Percentiles rank a stretch among this genome's conserved stretches.
Evolutionary conservation across 2,888 invertebrate species (phyloP).

Genomic region (Caenorhabditis sp.): DNA sequence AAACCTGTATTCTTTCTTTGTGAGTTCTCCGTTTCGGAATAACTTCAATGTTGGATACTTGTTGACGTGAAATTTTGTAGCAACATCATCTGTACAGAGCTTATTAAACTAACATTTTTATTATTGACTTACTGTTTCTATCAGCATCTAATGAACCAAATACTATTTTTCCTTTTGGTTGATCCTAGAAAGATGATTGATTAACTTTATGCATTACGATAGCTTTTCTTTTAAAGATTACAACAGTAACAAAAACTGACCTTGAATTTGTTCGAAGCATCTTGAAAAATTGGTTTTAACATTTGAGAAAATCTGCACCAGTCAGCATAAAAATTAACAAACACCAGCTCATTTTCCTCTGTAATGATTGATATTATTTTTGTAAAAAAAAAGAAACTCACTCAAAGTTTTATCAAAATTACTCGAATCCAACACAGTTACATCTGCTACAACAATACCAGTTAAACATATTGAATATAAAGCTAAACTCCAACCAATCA

Average conservation of each 20-base stretch:
- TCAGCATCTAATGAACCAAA: slow-evolving; percentile 98
- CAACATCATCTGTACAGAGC: slow-evolving; percentile 77
- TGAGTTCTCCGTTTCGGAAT: slow-evolving; percentile 75
- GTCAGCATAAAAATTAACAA: slow-evolving; percentile 98
- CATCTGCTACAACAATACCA: slow-evolving; percentile 22
- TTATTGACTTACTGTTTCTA: slow-evolving; percentile 78
- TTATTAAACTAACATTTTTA: not conserved
- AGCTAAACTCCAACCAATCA: slow-evolving; percentile 25
- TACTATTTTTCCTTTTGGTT: slow-evolving; percentile 81
- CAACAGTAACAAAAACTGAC: too few species aligned
- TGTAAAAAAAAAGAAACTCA: slow-evolving; percentile 15
- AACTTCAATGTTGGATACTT: slow-evolving; percentile 98
- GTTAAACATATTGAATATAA: slow-evolving; percentile 7
- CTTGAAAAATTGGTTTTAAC: slow-evolving; percentile 93
- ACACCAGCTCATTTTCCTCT: slow-evolving; percentile 85
- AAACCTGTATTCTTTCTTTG: slow-evolving; percentile 73
- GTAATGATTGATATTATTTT: slow-evolving; percentile 19
- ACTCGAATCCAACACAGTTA: slow-evolving; percentile 33
- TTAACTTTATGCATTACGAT: not conserved
- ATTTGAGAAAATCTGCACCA: slow-evolving; percentile 99
- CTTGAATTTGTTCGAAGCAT: slow-evolving; percentile 85
- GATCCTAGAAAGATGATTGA: slow-evolving; percentile 62
- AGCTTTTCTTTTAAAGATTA: too few species aligned
- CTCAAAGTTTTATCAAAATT: slow-evolving; percentile 46
- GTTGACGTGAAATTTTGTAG: slow-evolving; percentile 90